Evolutionary conservation across 2,888 invertebrate genomes (phyloP).

Genomic region (Trileptium ribeirensis): DNA sequence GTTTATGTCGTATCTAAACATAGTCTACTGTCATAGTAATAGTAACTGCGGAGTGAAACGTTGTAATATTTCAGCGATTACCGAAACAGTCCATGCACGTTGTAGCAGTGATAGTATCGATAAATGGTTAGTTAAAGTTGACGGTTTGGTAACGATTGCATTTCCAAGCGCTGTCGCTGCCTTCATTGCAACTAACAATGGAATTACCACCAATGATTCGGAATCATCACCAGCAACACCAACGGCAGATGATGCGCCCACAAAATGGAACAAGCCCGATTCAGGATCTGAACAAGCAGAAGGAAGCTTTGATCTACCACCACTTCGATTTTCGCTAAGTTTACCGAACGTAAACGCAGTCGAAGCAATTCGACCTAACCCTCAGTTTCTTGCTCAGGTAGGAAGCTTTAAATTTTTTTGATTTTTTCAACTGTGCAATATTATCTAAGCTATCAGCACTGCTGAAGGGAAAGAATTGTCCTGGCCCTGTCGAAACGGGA

Average conservation of each 20-base stretch:
- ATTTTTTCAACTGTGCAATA: too few relatives aligned
- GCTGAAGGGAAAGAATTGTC: too few relatives aligned
- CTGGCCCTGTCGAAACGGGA: too few relatives aligned
- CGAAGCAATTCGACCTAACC: not conserved
- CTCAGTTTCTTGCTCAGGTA: not conserved
- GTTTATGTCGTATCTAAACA: too few relatives aligned
- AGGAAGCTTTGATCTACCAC: not conserved
- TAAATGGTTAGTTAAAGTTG: not conserved
- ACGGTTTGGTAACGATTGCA: constrained; percentile 12
- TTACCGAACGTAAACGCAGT: not conserved
- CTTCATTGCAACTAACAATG: not conserved
- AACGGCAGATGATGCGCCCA: not conserved
- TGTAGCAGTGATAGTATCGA: not conserved
- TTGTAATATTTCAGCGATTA: not conserved
- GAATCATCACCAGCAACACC: too few relatives aligned
- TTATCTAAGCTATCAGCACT: too few relatives aligned
- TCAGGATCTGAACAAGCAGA: not conserved
- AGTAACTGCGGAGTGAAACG: too few relatives aligned
- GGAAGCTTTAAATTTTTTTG: too few relatives aligned
- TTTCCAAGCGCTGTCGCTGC: not conserved
- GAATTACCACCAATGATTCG: too few relatives aligned
- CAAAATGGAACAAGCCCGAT: too few relatives aligned
- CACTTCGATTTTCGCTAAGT: not conserved
- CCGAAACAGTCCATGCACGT: constrained; percentile 3
- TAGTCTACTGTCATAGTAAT: too few relatives aligned